Base-by-base conservation (phyloP, 2,888 invertebrate genomes). In the Zonitis immaculata region DNA sequence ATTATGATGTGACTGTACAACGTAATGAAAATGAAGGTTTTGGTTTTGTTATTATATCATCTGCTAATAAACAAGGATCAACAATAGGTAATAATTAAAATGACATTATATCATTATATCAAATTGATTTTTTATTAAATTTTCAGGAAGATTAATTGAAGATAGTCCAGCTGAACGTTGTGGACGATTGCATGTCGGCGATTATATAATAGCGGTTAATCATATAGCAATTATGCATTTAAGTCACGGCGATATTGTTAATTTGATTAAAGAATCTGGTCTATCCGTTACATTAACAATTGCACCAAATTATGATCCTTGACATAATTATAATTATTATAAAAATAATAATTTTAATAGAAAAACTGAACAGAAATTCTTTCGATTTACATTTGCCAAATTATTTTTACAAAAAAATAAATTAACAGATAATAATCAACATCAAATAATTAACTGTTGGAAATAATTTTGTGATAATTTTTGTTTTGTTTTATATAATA, bases 31-130 rank as follows among this genome's bases (percentile, higher is more conserved):
- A 88, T 60, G 98, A 99, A 76, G 98, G 98, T 4, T 99, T 99
- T 75, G 99, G 99, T 9, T 99, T 99, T 76, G 97, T 98, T 44
- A 96, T 99, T 63, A 97, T 98, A 66, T 96, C 97, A 0, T 94
- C 94, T 5, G 91, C 94, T 3, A 93, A 92, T 63, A 89, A 89
- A 76, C 87, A 88, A 57, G 89, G 90, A 25, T 89, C 89, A 1
- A 93, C 93, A 20, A 95, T 95, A 62, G 95, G 95, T 86, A 73
- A 70, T 5, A 5, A n/a, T 28, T 28, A n/a, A n/a, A n/a, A n/a
- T n/a, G n/a, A n/a, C n/a, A n/a, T n/a, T n/a, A 28, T n/a, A 6
- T 27, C 20, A 25, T 16, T 48, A n/a, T 9, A 12, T 43, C 8
- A 25, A 12, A 8, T 20, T 43, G 1, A 43, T 20, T 2, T 25